phyloP scores from a whole-genome alignment of 2,113 vertebrate species.

The Catharus fuscescens region DNA sequence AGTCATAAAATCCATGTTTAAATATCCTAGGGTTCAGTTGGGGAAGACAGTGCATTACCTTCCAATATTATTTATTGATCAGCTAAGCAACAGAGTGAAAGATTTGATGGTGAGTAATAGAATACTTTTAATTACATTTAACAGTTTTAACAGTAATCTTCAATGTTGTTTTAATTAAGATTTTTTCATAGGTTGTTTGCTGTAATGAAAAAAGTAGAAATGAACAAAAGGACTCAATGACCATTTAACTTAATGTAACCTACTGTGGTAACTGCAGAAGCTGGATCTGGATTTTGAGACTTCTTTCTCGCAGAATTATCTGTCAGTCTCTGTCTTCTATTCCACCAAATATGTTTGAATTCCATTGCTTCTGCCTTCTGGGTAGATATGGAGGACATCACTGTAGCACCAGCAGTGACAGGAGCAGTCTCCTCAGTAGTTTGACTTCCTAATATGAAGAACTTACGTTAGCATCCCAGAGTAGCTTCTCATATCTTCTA shows the following conservation, averaged over 20 bases:
- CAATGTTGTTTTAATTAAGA: not conserved
- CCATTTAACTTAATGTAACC: not conserved
- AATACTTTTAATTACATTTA: conserved; percentile 27
- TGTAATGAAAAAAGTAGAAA: not conserved
- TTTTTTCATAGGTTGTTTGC: not conserved
- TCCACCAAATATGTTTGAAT: not conserved
- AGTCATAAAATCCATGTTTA: conserved; percentile 50
- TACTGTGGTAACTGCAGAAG: not conserved
- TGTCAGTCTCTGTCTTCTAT: not conserved
- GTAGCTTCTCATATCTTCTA: not conserved
- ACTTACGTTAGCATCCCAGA: not conserved
- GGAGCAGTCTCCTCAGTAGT: not conserved
- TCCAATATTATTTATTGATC: conserved; percentile 97
- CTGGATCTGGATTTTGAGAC: not conserved
- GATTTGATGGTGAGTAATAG: conserved; percentile 88
- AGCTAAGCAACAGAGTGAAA: conserved; percentile 96
- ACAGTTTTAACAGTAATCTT: not conserved
- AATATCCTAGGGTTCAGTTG: conserved; percentile 82
- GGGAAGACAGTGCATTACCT: conserved; percentile 95
- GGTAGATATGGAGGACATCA: not conserved
- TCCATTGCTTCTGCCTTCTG: not conserved
- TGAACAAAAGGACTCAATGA: not conserved
- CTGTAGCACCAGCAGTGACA: not conserved
- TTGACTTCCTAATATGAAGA: not conserved
- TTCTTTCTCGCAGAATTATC: not conserved